Percentiles rank a stretch among this genome's conserved stretches.
Evolutionary conservation across 2,888 invertebrate species (phyloP).

Genomic region (Elmis aenea): DNA sequence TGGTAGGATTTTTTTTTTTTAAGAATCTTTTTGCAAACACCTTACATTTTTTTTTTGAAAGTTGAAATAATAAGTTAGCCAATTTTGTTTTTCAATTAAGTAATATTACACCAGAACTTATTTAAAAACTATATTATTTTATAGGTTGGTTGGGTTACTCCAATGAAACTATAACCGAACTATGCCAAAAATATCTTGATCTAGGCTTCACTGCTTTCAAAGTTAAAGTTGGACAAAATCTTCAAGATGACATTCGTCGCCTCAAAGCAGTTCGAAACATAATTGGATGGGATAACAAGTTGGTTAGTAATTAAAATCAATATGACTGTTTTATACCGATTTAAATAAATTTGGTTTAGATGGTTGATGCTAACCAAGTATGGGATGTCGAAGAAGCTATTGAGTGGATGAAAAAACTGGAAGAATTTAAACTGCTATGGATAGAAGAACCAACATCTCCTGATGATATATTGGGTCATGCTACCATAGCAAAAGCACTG

Average conservation of each 20-base stretch:
- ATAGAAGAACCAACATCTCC: constrained; percentile 93
- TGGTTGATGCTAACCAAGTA: constrained; percentile 85
- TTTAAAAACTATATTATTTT: too few relatives aligned
- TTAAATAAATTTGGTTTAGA: constrained; percentile 45
- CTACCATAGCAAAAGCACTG: constrained; percentile 67
- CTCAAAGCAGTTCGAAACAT: constrained; percentile 66
- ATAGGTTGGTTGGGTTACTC: constrained; percentile 84
- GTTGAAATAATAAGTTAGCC: too few relatives aligned
- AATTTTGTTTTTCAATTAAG: too few relatives aligned
- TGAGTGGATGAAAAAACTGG: constrained; percentile 75
- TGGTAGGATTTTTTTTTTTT: constrained; percentile 48
- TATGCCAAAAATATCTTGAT: constrained; percentile 67
- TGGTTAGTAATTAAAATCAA: constrained; percentile 51
- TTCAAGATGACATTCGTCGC: constrained; percentile 71
- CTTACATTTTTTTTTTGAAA: too few relatives aligned
- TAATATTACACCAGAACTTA: too few relatives aligned
- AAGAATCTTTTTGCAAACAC: too few relatives aligned
- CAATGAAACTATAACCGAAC: constrained; percentile 63
- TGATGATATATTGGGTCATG: constrained; percentile 86
- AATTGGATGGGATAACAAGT: constrained; percentile 68
- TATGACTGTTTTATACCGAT: background rate
- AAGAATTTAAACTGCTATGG: constrained; percentile 73
- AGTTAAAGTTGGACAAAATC: constrained; percentile 80
- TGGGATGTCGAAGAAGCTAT: constrained; percentile 86
- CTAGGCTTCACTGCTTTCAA: constrained; percentile 81